A percentile compares a stretch with the other conserved stretches of the same genome.
Conservation (phyloP, 1,140 invertebrate genomes). For the Chelonus insularis region DNA sequence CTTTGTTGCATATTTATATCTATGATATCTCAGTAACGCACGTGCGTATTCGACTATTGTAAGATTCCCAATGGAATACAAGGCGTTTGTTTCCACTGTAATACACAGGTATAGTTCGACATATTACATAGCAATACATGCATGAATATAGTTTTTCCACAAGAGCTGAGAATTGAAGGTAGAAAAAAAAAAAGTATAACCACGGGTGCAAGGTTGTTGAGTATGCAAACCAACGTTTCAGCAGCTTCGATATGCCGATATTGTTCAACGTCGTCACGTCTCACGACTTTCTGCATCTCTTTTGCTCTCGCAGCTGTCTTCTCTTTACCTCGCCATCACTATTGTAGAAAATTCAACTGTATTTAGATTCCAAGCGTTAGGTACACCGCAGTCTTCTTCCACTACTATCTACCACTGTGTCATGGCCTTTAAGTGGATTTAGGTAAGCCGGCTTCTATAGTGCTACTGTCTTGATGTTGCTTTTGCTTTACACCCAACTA, state of each 20-base stretch:
- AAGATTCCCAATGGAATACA: constrained; percentile 29
- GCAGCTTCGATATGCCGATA: constrained; percentile 47
- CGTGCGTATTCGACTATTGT: constrained; percentile 31
- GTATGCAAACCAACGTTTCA: constrained; percentile 50
- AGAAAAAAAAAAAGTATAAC: constrained; percentile 44
- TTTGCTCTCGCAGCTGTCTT: constrained; percentile 25
- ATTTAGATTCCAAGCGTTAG: constrained; percentile 51
- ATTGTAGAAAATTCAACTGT: constrained; percentile 44
- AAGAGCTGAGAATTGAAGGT: too few relatives aligned
- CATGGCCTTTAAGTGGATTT: constrained; percentile 19
- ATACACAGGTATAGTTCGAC: too few relatives aligned
- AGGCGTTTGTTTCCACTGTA: constrained; percentile 35
- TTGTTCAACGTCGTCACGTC: constrained; percentile 29
- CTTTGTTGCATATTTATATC: background rate
- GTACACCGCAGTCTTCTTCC: constrained; percentile 33
- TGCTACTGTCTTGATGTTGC: too few relatives aligned
- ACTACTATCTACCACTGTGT: constrained; percentile 15
- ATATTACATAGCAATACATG: too few relatives aligned
- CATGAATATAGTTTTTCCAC: too few relatives aligned
- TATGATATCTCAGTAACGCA: constrained; percentile 21
- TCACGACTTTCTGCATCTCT: background rate
- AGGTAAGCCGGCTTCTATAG: constrained; percentile 18
- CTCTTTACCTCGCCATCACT: constrained; percentile 34
- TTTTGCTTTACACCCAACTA: constrained; percentile 17
- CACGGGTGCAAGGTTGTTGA: constrained; percentile 38